phyloP scores from a whole-genome alignment of 2,888 invertebrate species.

The Tetramorium bicarinatum region DNA sequence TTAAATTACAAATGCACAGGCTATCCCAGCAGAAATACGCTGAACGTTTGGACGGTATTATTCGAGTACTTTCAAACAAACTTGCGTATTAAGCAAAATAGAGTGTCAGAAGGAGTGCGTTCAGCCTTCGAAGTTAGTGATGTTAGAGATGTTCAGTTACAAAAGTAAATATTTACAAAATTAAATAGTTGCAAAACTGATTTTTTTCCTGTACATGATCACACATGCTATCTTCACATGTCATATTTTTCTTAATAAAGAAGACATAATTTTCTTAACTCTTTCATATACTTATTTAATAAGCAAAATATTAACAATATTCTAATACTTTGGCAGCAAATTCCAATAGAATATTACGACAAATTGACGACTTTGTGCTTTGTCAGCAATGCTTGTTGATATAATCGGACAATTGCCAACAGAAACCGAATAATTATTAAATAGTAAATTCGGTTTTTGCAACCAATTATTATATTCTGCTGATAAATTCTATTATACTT shows the following conservation, averaged over 20 bases:
- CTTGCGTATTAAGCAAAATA: not conserved
- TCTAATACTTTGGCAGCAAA: not conserved
- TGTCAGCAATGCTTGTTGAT: too few relatives aligned
- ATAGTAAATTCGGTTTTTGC: too few relatives aligned
- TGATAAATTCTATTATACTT: too few relatives aligned
- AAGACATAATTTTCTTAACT: not conserved
- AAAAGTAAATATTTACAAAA: not conserved
- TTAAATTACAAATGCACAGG: not conserved
- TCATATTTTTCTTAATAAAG: not conserved
- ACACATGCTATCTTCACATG: not conserved
- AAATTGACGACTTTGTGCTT: too few relatives aligned
- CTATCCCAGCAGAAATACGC: not conserved
- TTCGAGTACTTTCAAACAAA: conserved; percentile 11
- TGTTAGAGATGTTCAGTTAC: not conserved
- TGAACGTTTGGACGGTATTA: conserved; percentile 28
- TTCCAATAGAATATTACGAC: not conserved
- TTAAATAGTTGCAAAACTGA: not conserved
- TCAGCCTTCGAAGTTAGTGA: not conserved
- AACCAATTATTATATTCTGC: too few relatives aligned
- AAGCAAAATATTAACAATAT: not conserved
- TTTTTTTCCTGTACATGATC: not conserved
- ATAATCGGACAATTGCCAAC: too few relatives aligned
- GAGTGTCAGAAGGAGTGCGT: not conserved
- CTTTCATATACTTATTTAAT: not conserved
- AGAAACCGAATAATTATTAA: too few relatives aligned